A percentile compares a stretch with the other conserved stretches of the same genome.
phyloP scores from a whole-genome alignment of 2,888 invertebrate genomes.

The Siphonodentalium dalli region DNA sequence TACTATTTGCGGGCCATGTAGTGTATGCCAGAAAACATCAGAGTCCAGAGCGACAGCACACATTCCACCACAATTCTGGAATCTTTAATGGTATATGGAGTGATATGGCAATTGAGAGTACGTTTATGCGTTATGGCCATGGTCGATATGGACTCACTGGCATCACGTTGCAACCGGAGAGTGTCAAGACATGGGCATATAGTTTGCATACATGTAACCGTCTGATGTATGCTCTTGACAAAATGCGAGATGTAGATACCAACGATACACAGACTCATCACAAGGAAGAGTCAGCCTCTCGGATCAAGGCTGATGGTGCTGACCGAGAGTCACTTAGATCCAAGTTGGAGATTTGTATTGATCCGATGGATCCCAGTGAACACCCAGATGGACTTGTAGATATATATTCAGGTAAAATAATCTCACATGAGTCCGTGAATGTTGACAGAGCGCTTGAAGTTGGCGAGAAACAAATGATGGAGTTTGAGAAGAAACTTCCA shows the following conservation, averaged over 20 bases:
- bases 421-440: background rate
- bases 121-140: constrained; percentile 31
- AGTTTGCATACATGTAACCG: constrained; percentile 25
- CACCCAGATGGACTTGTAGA: background rate
- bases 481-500: no score
- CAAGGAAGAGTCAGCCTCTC: background rate
- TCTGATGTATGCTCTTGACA: constrained; percentile 5
- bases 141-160: constrained; percentile 22
- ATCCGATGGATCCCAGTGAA: background rate
- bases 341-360: background rate
- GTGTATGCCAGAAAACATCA: constrained; percentile 13
- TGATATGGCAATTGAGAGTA: no score
- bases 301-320: background rate
- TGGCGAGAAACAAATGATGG: no score
- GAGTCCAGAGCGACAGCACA: constrained; percentile 17
- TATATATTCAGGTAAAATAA: background rate
- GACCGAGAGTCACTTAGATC: background rate
- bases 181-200: constrained; percentile 19
- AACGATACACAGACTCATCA: background rate
- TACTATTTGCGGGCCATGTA: constrained; percentile 25
- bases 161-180: constrained; percentile 13
- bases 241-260: background rate
- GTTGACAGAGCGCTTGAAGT: background rate
- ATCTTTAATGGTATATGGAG: no score
- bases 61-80: constrained; percentile 27